Conservation (phyloP, 2,797 vertebrate genomes). For the Alcedo atthis region DNA sequence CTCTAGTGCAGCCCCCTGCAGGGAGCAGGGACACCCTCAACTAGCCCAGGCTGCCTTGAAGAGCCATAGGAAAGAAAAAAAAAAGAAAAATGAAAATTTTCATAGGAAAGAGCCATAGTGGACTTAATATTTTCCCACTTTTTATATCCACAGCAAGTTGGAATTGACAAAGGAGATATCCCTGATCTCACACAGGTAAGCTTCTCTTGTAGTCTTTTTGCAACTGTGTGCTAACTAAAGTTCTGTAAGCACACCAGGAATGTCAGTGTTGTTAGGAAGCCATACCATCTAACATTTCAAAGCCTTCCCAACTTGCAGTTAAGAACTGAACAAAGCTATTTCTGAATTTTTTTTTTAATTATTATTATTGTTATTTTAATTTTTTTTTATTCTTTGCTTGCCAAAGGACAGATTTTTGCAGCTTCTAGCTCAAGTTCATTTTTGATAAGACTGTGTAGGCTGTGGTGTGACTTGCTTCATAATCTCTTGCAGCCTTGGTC, state of each 20-base stretch:
- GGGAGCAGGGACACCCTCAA: no score
- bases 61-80: not conserved
- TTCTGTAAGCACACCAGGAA: not conserved
- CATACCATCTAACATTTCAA: not conserved
- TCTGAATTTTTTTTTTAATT: not conserved
- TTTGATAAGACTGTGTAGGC: not conserved
- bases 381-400: not conserved
- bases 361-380: no score
- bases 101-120: no score
- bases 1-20: no score
- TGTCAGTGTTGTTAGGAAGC: not conserved
- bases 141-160: conserved; percentile 90
- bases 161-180: conserved; percentile 99
- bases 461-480: not conserved
- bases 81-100: no score
- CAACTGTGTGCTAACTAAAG: not conserved
- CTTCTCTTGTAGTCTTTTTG: not conserved
- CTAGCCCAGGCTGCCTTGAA: not conserved
- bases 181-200: conserved; percentile 98
- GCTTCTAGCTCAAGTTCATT: not conserved
- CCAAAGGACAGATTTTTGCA: not conserved
- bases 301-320: not conserved
- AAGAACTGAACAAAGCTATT: not conserved
- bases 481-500: not conserved
- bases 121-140: not conserved